Evolutionary conservation across 2,888 invertebrate genomes (phyloP), one percentile per base, ranked within the genome.

Genomic region (Trichogramma dendrolimi): DNA sequence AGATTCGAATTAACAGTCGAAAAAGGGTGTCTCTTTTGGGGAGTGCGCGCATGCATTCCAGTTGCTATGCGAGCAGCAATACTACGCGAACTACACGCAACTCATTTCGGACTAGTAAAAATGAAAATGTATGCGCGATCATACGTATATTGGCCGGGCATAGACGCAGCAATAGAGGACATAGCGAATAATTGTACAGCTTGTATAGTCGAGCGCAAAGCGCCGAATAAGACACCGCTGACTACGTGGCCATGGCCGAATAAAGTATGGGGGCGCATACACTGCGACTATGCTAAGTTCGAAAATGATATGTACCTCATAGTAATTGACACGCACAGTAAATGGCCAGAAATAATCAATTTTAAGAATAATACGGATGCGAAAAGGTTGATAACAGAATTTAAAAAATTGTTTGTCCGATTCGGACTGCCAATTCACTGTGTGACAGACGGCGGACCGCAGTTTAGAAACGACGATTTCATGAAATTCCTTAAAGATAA

Each of bases 321-420:
- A 5, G 41, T 72, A 5, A 63, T 71, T 0, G 70, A 72, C 61
- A 63, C 72, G 1, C 55, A 66, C 39, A 66, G 66, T 0, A 70
- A 71, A 43, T 72, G n/a, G n/a, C n/a, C n/a, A n/a, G 71, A 72
- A 61, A 64, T 72, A 0, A 60, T 66, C 4, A 55, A 65, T 49
- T 67, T 62, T 43, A 52, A 55, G 44, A 63, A 60, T 14, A 66
- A 64, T 48, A 67, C 62, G 27, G 57, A 63, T 27, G 61, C 67
- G 10, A 50, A 61, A 27, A 64, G 47, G 10, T 8, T 68, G 7
- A 62, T 68, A 7, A 48, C 61, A 42, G 62, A 56, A 44, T 64
- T 68, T 6, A 56, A 61, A 48, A 61, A 11, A 7, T 5, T 67
- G 41, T 69, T 69, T 46, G 48, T 59, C 4, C 46, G 66, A 6